Percentiles rank a stretch among this genome's conserved stretches.
Conservation (phyloP, 2,888 invertebrate genomes). For the Hypena proboscidalis region DNA sequence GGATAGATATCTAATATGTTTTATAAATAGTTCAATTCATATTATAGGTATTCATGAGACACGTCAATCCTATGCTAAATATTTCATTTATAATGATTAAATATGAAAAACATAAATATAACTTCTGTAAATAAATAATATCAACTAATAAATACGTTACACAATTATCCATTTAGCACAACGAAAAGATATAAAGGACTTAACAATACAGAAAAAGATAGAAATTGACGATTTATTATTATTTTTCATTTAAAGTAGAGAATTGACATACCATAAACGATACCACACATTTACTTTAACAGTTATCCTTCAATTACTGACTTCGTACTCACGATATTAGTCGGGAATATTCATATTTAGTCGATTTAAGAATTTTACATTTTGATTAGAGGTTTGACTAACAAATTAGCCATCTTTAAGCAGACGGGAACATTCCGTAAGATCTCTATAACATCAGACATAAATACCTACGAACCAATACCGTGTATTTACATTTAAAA, state of each 20-base stretch:
- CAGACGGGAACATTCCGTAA: not conserved
- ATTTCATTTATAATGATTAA: constrained; percentile 3
- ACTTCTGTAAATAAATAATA: not conserved
- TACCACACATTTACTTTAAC: constrained; percentile 35
- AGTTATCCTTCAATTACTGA: constrained; percentile 35
- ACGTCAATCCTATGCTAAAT: constrained; percentile 59
- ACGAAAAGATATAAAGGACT: no score
- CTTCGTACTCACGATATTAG: constrained; percentile 48
- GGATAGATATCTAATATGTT: constrained; percentile 64
- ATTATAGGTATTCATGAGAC: constrained; percentile 53
- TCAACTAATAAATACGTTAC: constrained; percentile 5
- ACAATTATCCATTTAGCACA: no score
- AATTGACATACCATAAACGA: constrained; percentile 50
- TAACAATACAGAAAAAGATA: constrained; percentile 20
- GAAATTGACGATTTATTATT: constrained; percentile 55
- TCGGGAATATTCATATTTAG: not conserved
- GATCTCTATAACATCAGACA: constrained; percentile 1
- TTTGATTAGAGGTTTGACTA: constrained; percentile 1
- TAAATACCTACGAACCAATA: constrained; percentile 5
- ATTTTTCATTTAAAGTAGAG: constrained; percentile 36
- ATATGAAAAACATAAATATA: not conserved
- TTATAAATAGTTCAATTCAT: constrained; percentile 53
- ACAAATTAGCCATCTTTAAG: not conserved
- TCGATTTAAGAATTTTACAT: not conserved
- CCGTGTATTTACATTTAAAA: constrained; percentile 9